Base-by-base conservation (phyloP, 2,888 invertebrate species). In the Lissonota sp. region DNA sequence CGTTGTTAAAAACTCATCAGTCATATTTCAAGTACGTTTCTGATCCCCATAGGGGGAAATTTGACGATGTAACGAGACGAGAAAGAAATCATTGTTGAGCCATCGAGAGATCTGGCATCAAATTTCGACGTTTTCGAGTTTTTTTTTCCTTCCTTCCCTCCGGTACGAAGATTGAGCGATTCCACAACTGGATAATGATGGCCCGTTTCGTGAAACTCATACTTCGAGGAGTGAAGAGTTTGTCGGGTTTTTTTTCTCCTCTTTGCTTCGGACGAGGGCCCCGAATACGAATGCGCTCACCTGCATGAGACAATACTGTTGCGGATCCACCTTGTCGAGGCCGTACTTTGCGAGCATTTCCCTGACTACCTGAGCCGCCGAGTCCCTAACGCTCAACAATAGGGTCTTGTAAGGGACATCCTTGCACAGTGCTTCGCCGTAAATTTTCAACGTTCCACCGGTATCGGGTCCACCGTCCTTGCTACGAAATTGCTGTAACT, bases 321-420 rank as follows among this genome's bases (percentile, higher is more conserved):
- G 94, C 0, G 98, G 97, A 92, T 99, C 98, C 87, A 97, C 97
- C 89, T 97, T 96, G 82, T 97, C 96, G 88, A 99, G 94, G 46
- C 98, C 99, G 93, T 99, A 99, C 93, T 99, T 99, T 89, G 98
- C 97, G 82, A 99, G 95, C 95, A 99, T 99, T 94, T 99, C 99
- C 84, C 97, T 95, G 71, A 99, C 97, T 71, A 99, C 98, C 86
- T 96, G 96, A 67, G 97, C 97, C 7, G 99, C 99, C 72, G 96
- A 96, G 93, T 99, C 99, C 80, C 97, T 95, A 71, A 98, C 97
- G 14, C 99, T 98, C 84, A 99, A 94, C 87, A 99, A 94, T 72
- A 99, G 94, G 6, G 99, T 99, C 94, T 99, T 99, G 94, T 99
- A 99, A 66, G 99, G 99, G 90, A 99, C 98, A 93, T 99, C 99